Evolutionary conservation across 2,888 invertebrate genomes (phyloP), one percentile per base, ranked within the genome.

Genomic region (Arge pagana): DNA sequence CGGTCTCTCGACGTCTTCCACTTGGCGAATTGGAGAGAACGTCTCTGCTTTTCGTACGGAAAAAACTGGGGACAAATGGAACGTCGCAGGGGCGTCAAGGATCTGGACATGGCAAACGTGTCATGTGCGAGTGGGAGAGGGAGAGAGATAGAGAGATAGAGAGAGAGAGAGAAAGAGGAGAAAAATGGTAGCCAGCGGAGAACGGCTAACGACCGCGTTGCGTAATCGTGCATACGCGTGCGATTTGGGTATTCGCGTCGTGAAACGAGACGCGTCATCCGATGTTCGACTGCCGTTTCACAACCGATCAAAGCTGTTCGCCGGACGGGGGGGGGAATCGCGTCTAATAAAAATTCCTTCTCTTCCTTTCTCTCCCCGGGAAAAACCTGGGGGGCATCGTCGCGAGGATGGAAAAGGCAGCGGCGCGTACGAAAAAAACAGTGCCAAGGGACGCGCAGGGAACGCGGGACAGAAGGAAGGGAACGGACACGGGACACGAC

Each of bases 21-120:
- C n/a, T n/a, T n/a, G n/a, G n/a, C n/a, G n/a, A n/a, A n/a, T n/a
- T 63, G 57, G 53, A 62, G 60, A 61, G 45, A 11, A 50, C 42
- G 11, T 48, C 31, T 48, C 43, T 43, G 30, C 31, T 24, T 24
- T 28, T 10, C 13, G 42, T 23, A 24, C 8, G 31, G 4, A 10
- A 18, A 18, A 31, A 35, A 35, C 33, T 24, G 33, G 35, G 35
- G 33, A 35, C 16, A 39, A 41, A 33, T 26, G 28, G 40, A 33
- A 26, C 36, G 21, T n/a, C 13, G 37, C 36, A n/a, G 31, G 18
- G 16, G 11, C 33, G 26, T 21, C 10, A n/a, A 30, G 37, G 36
- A 37, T 33, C 30, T 16, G 35, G 8, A 13, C 39, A n/a, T 11
- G 42, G 11, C 39, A 43, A 35, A 24, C 39, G 35, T 19, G 48